Conservation (phyloP, 2,797 vertebrate genomes). For the Erpetoichthys calabaricus region DNA sequence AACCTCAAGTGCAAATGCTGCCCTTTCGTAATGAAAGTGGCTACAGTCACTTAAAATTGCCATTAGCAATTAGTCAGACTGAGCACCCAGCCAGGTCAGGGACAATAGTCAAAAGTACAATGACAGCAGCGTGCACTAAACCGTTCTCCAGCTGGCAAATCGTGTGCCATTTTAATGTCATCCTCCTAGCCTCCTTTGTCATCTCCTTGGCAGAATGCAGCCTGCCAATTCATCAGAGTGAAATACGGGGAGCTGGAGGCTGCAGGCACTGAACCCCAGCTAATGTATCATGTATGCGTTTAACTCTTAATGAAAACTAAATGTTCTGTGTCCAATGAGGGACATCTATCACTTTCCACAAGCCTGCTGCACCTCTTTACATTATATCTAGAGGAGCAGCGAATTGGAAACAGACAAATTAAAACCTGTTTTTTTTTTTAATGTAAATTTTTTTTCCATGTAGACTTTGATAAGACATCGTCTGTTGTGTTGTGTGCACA, state of each 20-base stretch:
- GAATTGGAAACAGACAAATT: constrained; percentile 19
- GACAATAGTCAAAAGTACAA: constrained; percentile 37
- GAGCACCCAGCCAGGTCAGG: constrained; percentile 31
- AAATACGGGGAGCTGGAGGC: constrained; percentile 36
- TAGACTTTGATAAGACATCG: not conserved
- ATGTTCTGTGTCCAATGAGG: constrained; percentile 96
- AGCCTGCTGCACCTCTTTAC: constrained; percentile 25
- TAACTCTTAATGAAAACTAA: constrained; percentile 98
- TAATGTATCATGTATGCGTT: constrained; percentile 88
- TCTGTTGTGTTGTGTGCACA: not conserved
- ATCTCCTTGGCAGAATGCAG: constrained; percentile 18
- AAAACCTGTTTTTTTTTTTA: constrained; percentile 4
- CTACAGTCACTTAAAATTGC: constrained; percentile 39
- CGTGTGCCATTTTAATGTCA: constrained; percentile 36
- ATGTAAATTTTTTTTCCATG: constrained; percentile 17
- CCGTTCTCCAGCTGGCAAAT: constrained; percentile 36
- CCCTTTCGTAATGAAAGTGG: constrained; percentile 39
- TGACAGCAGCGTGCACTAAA: constrained; percentile 37
- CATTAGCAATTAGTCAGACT: constrained; percentile 23
- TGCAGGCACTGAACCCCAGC: constrained; percentile 60
- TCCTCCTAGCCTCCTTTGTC: constrained; percentile 19
- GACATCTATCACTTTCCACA: constrained; percentile 71
- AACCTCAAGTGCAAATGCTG: constrained; percentile 24
- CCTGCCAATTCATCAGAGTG: constrained; percentile 53
- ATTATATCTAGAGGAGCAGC: constrained; percentile 13